Conservation (phyloP, 2,888 invertebrate species). For the Aphidius colemani region DNA sequence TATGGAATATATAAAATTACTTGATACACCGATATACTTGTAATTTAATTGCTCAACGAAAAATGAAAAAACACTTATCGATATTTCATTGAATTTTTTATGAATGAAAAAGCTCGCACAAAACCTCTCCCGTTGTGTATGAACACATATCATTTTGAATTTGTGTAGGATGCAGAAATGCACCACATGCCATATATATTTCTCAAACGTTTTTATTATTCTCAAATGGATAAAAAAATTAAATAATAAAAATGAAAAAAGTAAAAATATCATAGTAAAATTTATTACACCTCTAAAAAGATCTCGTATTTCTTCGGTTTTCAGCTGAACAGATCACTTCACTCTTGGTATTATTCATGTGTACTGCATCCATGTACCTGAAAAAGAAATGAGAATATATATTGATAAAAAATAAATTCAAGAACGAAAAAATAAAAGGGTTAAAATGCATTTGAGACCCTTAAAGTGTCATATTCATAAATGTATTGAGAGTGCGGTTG, state of each 20-base stretch:
- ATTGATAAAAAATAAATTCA: not conserved
- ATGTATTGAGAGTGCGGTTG: not conserved
- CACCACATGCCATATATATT: too few species aligned
- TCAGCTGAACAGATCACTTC: constrained; percentile 9
- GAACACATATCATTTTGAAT: constrained; percentile 4
- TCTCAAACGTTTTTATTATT: not conserved
- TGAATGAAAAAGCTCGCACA: constrained; percentile 8
- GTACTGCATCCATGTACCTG: too few species aligned
- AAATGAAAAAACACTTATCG: constrained; percentile 19
- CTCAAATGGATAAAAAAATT: constrained; percentile 8
- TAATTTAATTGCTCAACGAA: constrained; percentile 20
- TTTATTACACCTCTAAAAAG: constrained; percentile 16
- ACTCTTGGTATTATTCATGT: not conserved
- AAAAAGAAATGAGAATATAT: not conserved
- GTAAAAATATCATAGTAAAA: constrained; percentile 6
- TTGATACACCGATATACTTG: not conserved
- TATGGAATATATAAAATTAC: not conserved
- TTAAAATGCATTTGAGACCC: not conserved
- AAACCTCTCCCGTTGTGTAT: constrained; percentile 2
- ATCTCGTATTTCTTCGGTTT: constrained; percentile 15
- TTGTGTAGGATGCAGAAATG: too few species aligned
- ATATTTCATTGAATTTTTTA: constrained; percentile 21
- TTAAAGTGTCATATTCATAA: not conserved
- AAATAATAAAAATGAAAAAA: too few species aligned
- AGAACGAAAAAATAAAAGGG: not conserved